Conservation (phyloP, 2,888 invertebrate genomes). For the Plagiodera versicolora region DNA sequence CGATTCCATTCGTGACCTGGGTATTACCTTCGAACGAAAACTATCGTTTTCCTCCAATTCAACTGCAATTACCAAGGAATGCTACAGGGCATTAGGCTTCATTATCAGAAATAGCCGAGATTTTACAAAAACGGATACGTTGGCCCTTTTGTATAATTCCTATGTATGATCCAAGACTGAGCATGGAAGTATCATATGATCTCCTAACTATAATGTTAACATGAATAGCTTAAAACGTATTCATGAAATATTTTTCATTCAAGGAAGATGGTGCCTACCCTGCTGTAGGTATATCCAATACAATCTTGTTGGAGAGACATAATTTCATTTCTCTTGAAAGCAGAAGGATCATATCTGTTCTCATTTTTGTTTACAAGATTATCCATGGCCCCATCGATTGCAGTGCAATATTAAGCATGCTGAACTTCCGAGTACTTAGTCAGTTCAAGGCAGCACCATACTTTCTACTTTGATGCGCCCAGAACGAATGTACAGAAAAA, state of each 20-base stretch:
- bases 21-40: not conserved
- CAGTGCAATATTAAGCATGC: not conserved
- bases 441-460: not conserved
- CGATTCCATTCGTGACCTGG: not conserved
- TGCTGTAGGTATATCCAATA: not conserved
- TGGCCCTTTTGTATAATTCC: too few species aligned
- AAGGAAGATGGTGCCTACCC: slow-evolving; percentile 1
- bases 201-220: not conserved
- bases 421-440: not conserved
- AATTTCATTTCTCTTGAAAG: not conserved
- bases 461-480: not conserved
- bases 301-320: not conserved
- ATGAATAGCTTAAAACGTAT: not conserved
- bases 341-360: not conserved
- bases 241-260: not conserved
- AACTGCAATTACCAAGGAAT: not conserved
- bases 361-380: not conserved
- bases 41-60: not conserved
- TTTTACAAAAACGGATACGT: not conserved
- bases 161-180: too few species aligned
- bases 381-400: not conserved
- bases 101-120: not conserved
- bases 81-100: not conserved
- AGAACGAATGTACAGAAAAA: not conserved
- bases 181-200: not conserved